phyloP scores from a whole-genome alignment of 2,113 vertebrate species.

The Gadus chalcogrammus region DNA sequence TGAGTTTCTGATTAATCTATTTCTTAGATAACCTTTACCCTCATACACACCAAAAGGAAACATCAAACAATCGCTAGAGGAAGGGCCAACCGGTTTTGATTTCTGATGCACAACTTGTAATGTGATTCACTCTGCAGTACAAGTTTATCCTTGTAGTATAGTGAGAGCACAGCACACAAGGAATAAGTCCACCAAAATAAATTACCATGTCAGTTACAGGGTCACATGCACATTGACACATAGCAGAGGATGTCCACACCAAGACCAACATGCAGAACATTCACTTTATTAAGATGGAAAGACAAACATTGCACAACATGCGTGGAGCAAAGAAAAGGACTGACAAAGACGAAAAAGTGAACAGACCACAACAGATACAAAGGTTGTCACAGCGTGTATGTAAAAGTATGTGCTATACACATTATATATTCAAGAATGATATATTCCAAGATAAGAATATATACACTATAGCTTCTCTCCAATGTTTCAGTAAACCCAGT shows the following conservation, averaged over 20 bases:
- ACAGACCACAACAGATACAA: constrained; percentile 34
- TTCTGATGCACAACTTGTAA: neutral
- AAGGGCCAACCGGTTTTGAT: neutral
- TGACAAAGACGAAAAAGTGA: constrained; percentile 34
- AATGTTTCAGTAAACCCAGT: constrained; percentile 9
- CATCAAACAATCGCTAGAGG: too few relatives aligned
- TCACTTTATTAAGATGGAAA: constrained; percentile 63
- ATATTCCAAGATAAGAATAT: constrained; percentile 13
- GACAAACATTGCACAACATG: constrained; percentile 62
- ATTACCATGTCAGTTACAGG: constrained; percentile 37
- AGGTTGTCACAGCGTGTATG: constrained; percentile 3
- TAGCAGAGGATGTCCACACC: constrained; percentile 49
- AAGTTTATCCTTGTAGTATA: too few relatives aligned
- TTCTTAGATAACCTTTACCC: constrained; percentile 1
- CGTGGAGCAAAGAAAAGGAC: constrained; percentile 56
- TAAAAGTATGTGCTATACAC: neutral
- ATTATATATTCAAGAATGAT: constrained; percentile 7
- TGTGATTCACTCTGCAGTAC: too few relatives aligned
- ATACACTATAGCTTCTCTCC: neutral
- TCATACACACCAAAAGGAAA: neutral
- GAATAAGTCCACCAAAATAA: constrained; percentile 32
- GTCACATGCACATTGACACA: constrained; percentile 46
- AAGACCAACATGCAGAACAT: constrained; percentile 50
- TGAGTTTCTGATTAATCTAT: too few relatives aligned
- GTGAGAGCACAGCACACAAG: constrained; percentile 19